These are phyloP conservation scores for Drosophila affinis DNA, from an alignment of 2,888 invertebrate genomes.

Conservation along the genomic window DNA sequence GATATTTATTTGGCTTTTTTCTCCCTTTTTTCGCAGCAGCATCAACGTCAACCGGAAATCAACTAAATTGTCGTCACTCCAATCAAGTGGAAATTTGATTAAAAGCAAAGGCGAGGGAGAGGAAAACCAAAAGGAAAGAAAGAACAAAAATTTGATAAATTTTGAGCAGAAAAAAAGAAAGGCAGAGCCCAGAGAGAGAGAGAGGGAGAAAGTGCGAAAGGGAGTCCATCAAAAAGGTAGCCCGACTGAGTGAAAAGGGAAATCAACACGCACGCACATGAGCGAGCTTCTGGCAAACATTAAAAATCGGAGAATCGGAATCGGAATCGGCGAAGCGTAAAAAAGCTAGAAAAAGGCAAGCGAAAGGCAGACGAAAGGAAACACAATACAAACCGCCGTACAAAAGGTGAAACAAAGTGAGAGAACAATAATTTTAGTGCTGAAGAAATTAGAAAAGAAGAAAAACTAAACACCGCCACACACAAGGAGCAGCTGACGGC, in stretches of 20 bases:
- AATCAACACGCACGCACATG: slow-evolving; percentile 78
- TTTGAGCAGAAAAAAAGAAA: slow-evolving; percentile 50
- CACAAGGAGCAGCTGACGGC: slow-evolving; percentile 61
- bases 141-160: slow-evolving; percentile 72
- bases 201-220: slow-evolving; percentile 20
- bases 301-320: slow-evolving; percentile 71
- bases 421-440: slow-evolving; percentile 41
- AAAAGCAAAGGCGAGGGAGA: slow-evolving; percentile 45
- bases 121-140: slow-evolving; percentile 29
- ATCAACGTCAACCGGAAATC: slow-evolving; percentile 66
- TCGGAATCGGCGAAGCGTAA: slow-evolving; percentile 55
- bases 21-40: slow-evolving; percentile 23
- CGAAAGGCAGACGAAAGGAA: slow-evolving; percentile 9
- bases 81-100: slow-evolving; percentile 81
- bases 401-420: slow-evolving; percentile 53
- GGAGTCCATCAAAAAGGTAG: slow-evolving; percentile 67
- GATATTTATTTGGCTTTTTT: slow-evolving; percentile 1
- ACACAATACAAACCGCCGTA: slow-evolving; percentile 36
- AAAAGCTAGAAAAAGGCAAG: slow-evolving; percentile 34
- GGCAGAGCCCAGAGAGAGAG: slow-evolving; percentile 3
- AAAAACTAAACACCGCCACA: slow-evolving; percentile 9
- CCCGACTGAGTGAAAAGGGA: slow-evolving; percentile 32
- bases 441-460: slow-evolving; percentile 46
- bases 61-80: slow-evolving; percentile 73
- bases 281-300: slow-evolving; percentile 66